Base-by-base conservation (phyloP, 2,888 invertebrate genomes). In the Teleiodes luculella region DNA sequence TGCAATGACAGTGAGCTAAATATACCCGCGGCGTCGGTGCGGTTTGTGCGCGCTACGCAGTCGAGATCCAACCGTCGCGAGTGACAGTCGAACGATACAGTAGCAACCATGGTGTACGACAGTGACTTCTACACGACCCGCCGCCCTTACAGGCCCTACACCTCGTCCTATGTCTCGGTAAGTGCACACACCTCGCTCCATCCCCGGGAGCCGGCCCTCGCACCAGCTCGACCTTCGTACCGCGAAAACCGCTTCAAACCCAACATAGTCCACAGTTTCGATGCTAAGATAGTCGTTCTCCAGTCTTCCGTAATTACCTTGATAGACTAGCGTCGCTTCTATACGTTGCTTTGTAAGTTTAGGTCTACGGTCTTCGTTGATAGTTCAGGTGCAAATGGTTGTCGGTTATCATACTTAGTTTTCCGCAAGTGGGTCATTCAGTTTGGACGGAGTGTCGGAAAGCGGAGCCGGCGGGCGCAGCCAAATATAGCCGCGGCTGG, bases 111-210 rank as follows among this genome's bases (percentile, higher is more conserved):
- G 96, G 96, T 96, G 91, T 96, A 96, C 94, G 95, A 96, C 91
- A 95, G 95, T 92, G 96, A 96, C 91, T 96, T 95, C 91, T 95
- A 95, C 90, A 96, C 96, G 77, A 95, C 95, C 86, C 94, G 96
- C 90, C 94, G 96, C 90, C 94, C 95, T 66, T 92, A 94, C 85
- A 90, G 95, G 87, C 94, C 92, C 62, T 94, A 92, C 62, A 93
- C 94, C 76, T 94, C 94, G 91, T 93, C 93, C 82, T 92, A 94
- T 94, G 95, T 96, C 91, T 93, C 95, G 92, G 86, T 81, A 64
- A 85, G 85, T 85, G 55, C 61, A 61, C 56, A 59, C 66, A 64
- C 68, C 64, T 75, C 72, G 70, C 73, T 76, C 78, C 76, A 76
- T 78, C 83, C 84, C 79, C 81, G 80, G 80, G 78, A 85, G 78